Base-by-base conservation (phyloP, 1,140 invertebrate species). In the Nymphalis io region DNA sequence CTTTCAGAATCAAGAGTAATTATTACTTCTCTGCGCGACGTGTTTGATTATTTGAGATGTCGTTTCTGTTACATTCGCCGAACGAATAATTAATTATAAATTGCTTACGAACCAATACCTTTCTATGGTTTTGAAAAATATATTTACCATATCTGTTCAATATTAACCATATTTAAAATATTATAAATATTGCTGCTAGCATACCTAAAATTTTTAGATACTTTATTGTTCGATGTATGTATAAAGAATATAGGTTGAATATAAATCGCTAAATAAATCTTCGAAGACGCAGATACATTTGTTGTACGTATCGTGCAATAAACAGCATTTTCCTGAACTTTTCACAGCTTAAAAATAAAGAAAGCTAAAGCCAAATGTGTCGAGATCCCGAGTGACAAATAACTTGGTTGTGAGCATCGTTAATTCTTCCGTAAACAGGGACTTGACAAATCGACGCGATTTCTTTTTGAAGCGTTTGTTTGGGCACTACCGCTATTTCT, bases 1-100 rank as follows among this genome's bases (percentile, higher is more conserved):
- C 67, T 62, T 66, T 53, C 63, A 75, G 60, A 73, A 77, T 80
- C 73, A 73, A 59, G 48, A 74, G 71, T 72, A 74, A 78, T 78
- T 78, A 80, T 73, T 80, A 75, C 61, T 75, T 70, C 60, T 33
- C 40, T 33, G 13, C 13, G 38, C 55, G 46, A 67, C 60, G 53
- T 55, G n/a, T 55, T 55, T n/a, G 13, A 27, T 39, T 55, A 55
- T 55, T 55, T n/a, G 3, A n/a, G 21, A 55, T 23, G 21, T 27
- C 21, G 3, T 27, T 16, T 15, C 18, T 46, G n/a, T 46, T 10
- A 46, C 39, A 60, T 48, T 5, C 8, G 18, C 12, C 5, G 2
- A 55, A 15, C 12, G 23, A 55, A n/a, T 3, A n/a, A 27, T 33
- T 55, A 21, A 23, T 55, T n/a, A 21, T 13, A 27, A 13, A 55